phyloP scores from a whole-genome alignment of 2,888 invertebrate genomes.

The Ischnus inquisitorius region DNA sequence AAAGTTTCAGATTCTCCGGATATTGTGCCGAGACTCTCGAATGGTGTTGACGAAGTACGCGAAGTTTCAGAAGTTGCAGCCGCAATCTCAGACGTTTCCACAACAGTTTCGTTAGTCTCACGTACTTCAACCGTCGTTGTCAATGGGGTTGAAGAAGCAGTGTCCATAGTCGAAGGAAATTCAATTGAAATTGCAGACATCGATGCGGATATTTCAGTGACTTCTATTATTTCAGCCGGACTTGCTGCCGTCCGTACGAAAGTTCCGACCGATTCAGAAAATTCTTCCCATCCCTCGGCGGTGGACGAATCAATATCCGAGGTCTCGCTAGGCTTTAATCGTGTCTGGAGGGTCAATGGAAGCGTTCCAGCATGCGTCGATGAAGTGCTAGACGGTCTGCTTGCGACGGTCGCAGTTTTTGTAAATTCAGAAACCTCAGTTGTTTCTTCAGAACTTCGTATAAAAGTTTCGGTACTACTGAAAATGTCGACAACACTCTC shows the following conservation, averaged over 20 bases:
- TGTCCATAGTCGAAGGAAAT: neutral
- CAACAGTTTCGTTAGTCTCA: neutral
- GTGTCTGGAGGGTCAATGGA: neutral
- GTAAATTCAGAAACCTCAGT: neutral
- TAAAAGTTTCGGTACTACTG: neutral
- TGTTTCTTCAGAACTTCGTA: neutral
- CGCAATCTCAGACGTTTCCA: neutral
- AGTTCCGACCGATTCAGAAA: neutral
- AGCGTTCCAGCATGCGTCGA: neutral
- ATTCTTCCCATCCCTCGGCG: too few species aligned
- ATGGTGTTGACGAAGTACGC: neutral
- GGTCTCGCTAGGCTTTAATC: too few species aligned
- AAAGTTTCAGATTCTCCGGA: neutral
- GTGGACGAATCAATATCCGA: too few species aligned
- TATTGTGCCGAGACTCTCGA: neutral
- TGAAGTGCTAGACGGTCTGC: neutral
- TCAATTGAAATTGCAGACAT: neutral
- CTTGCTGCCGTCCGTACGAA: neutral
- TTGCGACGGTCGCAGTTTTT: neutral
- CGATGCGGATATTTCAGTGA: neutral
- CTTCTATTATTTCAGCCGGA: neutral
- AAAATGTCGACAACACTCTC: neutral
- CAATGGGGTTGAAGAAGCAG: neutral
- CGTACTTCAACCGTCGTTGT: neutral
- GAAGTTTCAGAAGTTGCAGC: neutral